Percentiles rank a stretch among this genome's conserved stretches.
phyloP scores from a whole-genome alignment of 2,888 invertebrate species.

The Pyrrhosoma nymphula region DNA sequence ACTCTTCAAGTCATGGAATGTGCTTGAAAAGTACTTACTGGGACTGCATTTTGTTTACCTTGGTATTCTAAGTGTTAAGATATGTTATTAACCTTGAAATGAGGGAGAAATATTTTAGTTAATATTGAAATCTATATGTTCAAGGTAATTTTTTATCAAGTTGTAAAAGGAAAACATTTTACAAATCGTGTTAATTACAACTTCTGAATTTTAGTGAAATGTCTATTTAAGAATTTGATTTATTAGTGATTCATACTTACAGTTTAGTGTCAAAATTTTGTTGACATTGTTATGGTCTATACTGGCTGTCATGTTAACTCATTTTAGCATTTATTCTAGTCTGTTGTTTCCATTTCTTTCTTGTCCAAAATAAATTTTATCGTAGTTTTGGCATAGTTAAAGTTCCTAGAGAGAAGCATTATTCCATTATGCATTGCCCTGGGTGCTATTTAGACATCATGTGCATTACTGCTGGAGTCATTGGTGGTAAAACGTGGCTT shows the following conservation, averaged over 20 bases:
- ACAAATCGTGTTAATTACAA: background rate
- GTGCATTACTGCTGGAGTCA: slow-evolving; percentile 7
- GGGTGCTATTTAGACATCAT: background rate
- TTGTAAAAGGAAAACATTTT: background rate
- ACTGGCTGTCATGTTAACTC: slow-evolving; percentile 24
- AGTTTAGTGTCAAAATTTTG: slow-evolving; percentile 16
- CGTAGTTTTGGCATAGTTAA: background rate
- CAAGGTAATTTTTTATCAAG: background rate
- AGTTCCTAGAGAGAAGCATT: slow-evolving; percentile 28
- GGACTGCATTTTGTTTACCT: background rate
- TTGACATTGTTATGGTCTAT: slow-evolving; percentile 38
- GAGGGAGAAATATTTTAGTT: background rate
- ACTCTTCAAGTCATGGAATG: background rate
- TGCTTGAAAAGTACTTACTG: background rate
- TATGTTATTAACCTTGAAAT: background rate
- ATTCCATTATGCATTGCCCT: slow-evolving; percentile 2
- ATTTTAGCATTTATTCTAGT: slow-evolving; percentile 65
- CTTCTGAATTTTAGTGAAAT: background rate
- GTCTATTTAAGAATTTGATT: background rate
- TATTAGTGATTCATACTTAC: slow-evolving; percentile 11
- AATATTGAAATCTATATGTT: background rate
- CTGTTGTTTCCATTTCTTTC: slow-evolving; percentile 57
- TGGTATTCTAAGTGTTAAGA: slow-evolving; percentile 36
- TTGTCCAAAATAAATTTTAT: slow-evolving; percentile 35
- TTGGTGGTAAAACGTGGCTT: slow-evolving; percentile 21